Evolutionary conservation across 37 sponge, comb jelly and placozoan species (phyloP).

Genomic region (Aphrocallistes beatrix): DNA sequence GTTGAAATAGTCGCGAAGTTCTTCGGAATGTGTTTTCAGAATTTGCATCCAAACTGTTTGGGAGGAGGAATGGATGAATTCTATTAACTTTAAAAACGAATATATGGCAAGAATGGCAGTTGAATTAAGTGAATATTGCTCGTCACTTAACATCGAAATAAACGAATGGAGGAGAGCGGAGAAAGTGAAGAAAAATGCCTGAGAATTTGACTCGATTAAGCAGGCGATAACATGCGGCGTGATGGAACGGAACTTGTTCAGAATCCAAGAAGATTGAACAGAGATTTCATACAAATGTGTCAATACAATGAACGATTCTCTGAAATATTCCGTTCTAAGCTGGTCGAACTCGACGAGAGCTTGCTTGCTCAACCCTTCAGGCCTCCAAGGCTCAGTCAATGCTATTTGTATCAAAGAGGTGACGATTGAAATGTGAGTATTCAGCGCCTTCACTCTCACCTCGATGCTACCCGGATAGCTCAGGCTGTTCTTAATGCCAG

Average conservation of each 20-base stretch:
- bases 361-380: neutral
- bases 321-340: neutral
- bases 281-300: neutral
- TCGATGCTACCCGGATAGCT: neutral
- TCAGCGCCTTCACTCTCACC: neutral
- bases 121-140: neutral
- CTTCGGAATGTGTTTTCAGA: neutral
- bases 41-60: neutral
- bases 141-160: neutral
- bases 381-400: neutral
- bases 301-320: neutral
- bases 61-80: neutral
- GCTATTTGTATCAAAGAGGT: neutral
- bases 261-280: neutral
- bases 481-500: neutral
- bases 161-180: neutral
- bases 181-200: neutral
- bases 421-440: neutral
- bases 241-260: neutral
- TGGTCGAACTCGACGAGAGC: neutral
- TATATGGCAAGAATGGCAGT: neutral
- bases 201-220: neutral
- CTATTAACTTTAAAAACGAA: neutral
- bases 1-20: neutral
- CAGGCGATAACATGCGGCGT: neutral